Conservation (phyloP, 2,888 invertebrate genomes). For the Brachypterus glaber region DNA sequence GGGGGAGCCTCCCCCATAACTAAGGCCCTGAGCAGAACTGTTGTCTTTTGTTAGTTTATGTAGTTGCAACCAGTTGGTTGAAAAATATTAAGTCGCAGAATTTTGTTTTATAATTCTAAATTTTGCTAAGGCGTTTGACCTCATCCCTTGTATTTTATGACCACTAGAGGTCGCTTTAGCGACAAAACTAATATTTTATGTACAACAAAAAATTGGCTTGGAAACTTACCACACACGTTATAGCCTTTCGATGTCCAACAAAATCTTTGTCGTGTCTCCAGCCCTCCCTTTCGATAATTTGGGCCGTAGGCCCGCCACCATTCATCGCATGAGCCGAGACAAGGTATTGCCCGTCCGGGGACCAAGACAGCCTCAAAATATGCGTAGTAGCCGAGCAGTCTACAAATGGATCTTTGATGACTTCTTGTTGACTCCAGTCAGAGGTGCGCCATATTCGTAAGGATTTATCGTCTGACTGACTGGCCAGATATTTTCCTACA, state of each 20-base stretch:
- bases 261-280: conserved; percentile 96
- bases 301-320: conserved; percentile 93
- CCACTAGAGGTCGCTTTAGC: conserved; percentile 92
- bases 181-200: too few species aligned
- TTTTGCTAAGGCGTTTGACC: too few species aligned
- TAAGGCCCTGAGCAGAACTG: conserved; percentile 84
- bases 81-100: conserved; percentile 84
- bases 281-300: conserved; percentile 87
- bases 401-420: conserved; percentile 85
- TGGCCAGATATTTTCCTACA: conserved; percentile 91
- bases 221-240: conserved; percentile 73
- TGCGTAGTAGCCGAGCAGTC: conserved; percentile 85
- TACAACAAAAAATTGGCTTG: too few species aligned
- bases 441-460: conserved; percentile 90
- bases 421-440: conserved; percentile 85
- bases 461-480: conserved; percentile 93
- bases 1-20: too few species aligned
- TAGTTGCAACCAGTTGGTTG: too few species aligned
- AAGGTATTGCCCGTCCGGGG: conserved; percentile 94
- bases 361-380: conserved; percentile 89
- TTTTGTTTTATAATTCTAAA: conserved; percentile 24
- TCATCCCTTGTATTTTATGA: too few species aligned
- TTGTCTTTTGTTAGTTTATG: conserved; percentile 53
- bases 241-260: conserved; percentile 95
- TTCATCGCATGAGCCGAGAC: conserved; percentile 99